A percentile compares a stretch with the other conserved stretches of the same genome.
Evolutionary conservation across 2,113 vertebrate species (phyloP).

Genomic region (Rousettus leschenaultii): DNA sequence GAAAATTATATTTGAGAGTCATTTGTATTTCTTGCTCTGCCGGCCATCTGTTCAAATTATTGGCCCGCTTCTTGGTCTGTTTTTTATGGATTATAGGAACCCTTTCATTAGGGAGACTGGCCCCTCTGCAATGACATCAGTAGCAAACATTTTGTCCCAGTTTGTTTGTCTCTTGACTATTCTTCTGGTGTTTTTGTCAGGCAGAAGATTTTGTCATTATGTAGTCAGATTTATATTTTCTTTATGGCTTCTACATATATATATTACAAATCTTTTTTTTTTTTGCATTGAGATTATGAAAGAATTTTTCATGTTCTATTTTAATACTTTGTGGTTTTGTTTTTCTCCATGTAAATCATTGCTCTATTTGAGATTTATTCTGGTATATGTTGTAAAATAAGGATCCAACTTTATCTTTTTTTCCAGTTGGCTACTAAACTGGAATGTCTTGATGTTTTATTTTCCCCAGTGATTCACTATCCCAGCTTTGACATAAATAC

Average conservation of each 20-base stretch:
- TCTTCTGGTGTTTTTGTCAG: not conserved
- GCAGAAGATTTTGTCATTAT: not conserved
- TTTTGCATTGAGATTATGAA: not conserved
- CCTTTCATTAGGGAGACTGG: not conserved
- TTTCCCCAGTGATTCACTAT: not conserved
- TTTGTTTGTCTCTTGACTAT: not conserved
- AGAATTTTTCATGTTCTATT: not conserved
- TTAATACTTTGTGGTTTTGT: not conserved
- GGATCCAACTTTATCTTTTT: not conserved
- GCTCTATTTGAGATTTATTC: conserved; percentile 1
- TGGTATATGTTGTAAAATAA: not conserved
- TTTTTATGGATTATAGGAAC: not conserved
- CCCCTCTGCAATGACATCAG: not conserved
- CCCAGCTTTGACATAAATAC: not conserved
- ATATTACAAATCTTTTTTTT: not conserved
- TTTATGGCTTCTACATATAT: not conserved
- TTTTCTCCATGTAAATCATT: not conserved
- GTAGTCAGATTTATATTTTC: not conserved
- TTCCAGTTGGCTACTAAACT: not conserved
- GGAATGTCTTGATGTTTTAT: not conserved
- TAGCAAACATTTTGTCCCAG: not conserved
- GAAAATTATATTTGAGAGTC: not conserved
- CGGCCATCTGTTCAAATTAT: not conserved
- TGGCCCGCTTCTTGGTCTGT: not conserved
- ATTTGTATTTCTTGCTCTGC: not conserved